A percentile compares a stretch with the other conserved stretches of the same genome.
Conservation (phyloP, 1,140 invertebrate species). For the Drosophila pectinifera region DNA sequence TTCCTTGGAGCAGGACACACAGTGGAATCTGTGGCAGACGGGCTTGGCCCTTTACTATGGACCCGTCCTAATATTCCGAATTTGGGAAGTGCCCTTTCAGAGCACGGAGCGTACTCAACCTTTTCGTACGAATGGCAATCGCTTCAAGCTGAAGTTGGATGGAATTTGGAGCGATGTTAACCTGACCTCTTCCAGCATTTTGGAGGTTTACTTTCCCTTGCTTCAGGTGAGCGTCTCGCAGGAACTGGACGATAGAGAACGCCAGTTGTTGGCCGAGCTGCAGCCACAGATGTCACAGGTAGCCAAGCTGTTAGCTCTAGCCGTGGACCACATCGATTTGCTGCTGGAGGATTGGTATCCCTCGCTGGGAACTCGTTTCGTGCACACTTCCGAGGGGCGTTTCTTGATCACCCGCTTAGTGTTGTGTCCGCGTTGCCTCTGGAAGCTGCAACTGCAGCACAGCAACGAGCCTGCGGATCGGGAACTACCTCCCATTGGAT, state of each 20-base stretch:
- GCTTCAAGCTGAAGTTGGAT: slow-evolving; percentile 91
- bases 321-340: slow-evolving; percentile 98
- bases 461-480: slow-evolving; percentile 66
- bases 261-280: slow-evolving; percentile 81
- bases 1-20: slow-evolving; percentile 74
- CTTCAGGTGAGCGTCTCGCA: slow-evolving; percentile 61
- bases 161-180: slow-evolving; percentile 94
- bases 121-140: slow-evolving; percentile 84
- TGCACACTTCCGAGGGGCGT: slow-evolving; percentile 98
- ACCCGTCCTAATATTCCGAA: slow-evolving; percentile 91
- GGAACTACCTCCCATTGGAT: slow-evolving; percentile 56
- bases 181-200: slow-evolving; percentile 91
- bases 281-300: slow-evolving; percentile 91
- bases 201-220: slow-evolving; percentile 94
- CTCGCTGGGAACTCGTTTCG: slow-evolving; percentile 96
- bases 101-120: slow-evolving; percentile 86
- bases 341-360: slow-evolving; percentile 99
- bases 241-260: slow-evolving; percentile 53
- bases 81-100: slow-evolving; percentile 93
- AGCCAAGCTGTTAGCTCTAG: slow-evolving; percentile 94
- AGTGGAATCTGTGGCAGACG: slow-evolving; percentile 98
- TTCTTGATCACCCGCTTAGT: slow-evolving; percentile 97
- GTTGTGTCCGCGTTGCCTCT: slow-evolving; percentile 94
- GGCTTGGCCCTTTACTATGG: slow-evolving; percentile 95
- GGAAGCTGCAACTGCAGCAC: slow-evolving; percentile 68